Conservation (phyloP, 2,888 invertebrate species). For the Acleris sparsana region DNA sequence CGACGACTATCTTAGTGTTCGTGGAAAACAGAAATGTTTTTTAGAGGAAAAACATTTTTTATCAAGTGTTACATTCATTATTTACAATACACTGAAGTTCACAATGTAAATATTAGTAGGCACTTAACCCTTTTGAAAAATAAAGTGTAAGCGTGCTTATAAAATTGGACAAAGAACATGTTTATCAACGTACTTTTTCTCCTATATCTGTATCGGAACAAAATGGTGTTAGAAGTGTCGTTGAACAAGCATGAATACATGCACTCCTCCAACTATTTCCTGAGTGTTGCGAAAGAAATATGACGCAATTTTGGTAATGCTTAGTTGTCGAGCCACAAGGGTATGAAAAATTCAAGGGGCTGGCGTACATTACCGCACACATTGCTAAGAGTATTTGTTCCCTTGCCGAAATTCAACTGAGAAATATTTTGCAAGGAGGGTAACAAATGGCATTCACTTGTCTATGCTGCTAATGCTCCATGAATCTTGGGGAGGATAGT, state of each 20-base stretch:
- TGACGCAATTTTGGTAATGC: slow-evolving; percentile 83
- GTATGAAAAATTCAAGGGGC: slow-evolving; percentile 83
- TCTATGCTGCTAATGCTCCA: slow-evolving; percentile 37
- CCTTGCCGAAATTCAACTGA: slow-evolving; percentile 63
- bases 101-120: too few species aligned
- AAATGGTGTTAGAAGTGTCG: slow-evolving; percentile 30
- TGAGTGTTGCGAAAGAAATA: slow-evolving; percentile 76
- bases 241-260: slow-evolving; percentile 58
- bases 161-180: too few species aligned
- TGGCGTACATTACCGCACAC: slow-evolving; percentile 74
- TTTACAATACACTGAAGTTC: too few species aligned
- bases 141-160: too few species aligned
- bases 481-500: slow-evolving; percentile 15
- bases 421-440: slow-evolving; percentile 63
- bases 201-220: too few species aligned
- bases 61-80: slow-evolving; percentile 1
- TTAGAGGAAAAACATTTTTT: not conserved
- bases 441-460: slow-evolving; percentile 57
- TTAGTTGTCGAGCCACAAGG: slow-evolving; percentile 81
- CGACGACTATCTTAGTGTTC: slow-evolving; percentile 4
- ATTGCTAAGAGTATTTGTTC: slow-evolving; percentile 77
- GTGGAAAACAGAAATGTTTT: slow-evolving; percentile 4
- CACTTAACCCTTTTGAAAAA: too few species aligned
- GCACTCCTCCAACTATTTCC: slow-evolving; percentile 76
- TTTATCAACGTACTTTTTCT: too few species aligned